Evolutionary conservation across 2,113 vertebrate genomes (phyloP).

Genomic region (Ctenomys sociabilis): DNA sequence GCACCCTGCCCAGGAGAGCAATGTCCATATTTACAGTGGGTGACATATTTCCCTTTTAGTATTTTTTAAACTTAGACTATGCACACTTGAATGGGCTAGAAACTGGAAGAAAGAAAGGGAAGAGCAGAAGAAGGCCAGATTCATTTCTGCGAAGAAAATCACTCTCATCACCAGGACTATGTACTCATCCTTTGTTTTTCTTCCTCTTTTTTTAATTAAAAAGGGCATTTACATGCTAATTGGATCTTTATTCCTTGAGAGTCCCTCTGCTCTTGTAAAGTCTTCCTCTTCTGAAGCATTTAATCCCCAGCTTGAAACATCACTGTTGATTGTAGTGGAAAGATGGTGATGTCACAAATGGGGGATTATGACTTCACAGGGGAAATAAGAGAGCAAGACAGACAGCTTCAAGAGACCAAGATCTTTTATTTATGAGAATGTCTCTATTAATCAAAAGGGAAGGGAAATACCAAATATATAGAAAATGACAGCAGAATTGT

Average conservation of each 20-base stretch:
- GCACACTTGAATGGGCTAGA: neutral
- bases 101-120: neutral
- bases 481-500: conserved; percentile 82
- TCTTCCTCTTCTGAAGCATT: conserved; percentile 72
- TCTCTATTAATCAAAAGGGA: conserved; percentile 79
- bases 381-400: conserved; percentile 80
- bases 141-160: conserved; percentile 50
- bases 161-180: neutral
- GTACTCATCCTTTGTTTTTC: conserved; percentile 30
- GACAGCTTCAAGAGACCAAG: conserved; percentile 74
- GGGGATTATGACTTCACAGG: conserved; percentile 82
- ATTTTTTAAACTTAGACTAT: neutral
- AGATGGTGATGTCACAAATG: conserved; percentile 81
- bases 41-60: neutral
- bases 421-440: conserved; percentile 83
- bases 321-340: conserved; percentile 74
- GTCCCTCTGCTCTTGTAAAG: conserved; percentile 73
- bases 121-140: neutral
- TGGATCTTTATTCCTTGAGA: conserved; percentile 76
- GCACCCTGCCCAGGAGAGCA: neutral
- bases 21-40: neutral
- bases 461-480: conserved; percentile 77
- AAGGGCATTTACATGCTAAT: conserved; percentile 77
- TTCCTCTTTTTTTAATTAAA: conserved; percentile 64
- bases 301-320: conserved; percentile 77